Percentiles rank a stretch among this genome's conserved stretches.
Evolutionary conservation across 2,797 vertebrate species (phyloP).

Genomic region (Phoxinus dragarum): DNA sequence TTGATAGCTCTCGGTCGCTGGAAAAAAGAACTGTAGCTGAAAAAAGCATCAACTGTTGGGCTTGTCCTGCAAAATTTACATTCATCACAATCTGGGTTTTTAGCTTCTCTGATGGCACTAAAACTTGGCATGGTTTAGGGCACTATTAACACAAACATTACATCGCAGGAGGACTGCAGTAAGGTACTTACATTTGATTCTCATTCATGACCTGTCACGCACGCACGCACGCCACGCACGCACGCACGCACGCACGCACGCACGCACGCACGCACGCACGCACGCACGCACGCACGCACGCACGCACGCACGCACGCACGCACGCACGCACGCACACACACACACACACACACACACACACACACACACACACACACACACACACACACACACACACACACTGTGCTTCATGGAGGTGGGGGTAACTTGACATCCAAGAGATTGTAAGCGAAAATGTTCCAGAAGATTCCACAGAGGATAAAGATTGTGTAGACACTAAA

Average conservation of each 20-base stretch:
- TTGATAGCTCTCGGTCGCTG: background rate
- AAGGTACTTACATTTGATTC: conserved; percentile 55
- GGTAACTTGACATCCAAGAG: conserved; percentile 92
- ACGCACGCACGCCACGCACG: conserved; percentile 3
- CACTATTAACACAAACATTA: conserved; percentile 53
- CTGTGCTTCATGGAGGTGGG: conserved; percentile 85
- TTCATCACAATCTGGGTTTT: conserved; percentile 15
- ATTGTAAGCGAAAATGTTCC: conserved; percentile 95
- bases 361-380: too few species aligned
- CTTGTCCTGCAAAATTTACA: conserved; percentile 12
- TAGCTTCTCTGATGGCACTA: conserved; percentile 24
- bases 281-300: too few species aligned
- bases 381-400: too few species aligned
- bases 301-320: too few species aligned
- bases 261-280: too few species aligned
- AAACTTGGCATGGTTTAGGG: conserved; percentile 49
- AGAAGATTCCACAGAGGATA: conserved; percentile 92
- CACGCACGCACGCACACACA: conserved; percentile 2
- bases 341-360: background rate
- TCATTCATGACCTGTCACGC: conserved; percentile 33
- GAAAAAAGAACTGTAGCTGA: background rate
- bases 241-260: background rate
- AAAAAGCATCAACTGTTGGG: conserved; percentile 16
- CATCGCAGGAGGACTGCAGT: conserved; percentile 29
- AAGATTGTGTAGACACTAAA: conserved; percentile 91